These are phyloP conservation scores for Grapholita molesta DNA, from an alignment of 1,140 invertebrate species.

Conservation along the genomic window DNA sequence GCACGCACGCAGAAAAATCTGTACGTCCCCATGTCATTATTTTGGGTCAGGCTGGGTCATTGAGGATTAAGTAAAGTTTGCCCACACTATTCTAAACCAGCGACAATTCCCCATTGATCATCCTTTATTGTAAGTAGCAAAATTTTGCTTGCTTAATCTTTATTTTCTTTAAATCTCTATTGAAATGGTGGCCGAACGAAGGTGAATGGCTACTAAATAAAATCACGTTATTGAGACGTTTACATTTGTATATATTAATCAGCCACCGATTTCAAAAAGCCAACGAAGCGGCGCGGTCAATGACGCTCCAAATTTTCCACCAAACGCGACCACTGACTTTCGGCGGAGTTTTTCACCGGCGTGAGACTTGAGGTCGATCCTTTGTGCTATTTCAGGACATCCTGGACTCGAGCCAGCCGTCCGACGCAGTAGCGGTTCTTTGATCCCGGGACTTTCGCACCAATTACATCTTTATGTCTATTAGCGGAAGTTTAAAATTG, in stretches of 20 bases:
- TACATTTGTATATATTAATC: not conserved
- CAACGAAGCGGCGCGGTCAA: constrained; percentile 1
- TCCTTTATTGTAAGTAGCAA: no score
- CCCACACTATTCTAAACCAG: no score
- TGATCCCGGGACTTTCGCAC: constrained; percentile 36
- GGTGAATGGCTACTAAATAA: not conserved
- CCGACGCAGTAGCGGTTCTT: constrained; percentile 50
- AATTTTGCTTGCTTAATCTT: no score
- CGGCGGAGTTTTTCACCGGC: constrained; percentile 64
- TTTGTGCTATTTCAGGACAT: constrained; percentile 76
- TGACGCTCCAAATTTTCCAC: constrained; percentile 67
- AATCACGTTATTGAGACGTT: not conserved
- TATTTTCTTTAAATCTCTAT: no score
- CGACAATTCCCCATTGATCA: no score
- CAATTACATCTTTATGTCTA: constrained; percentile 25
- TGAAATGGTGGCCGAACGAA: no score
- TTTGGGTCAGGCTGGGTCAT: no score
- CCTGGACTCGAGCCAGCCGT: constrained; percentile 56
- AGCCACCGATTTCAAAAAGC: not conserved
- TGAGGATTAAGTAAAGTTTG: no score
- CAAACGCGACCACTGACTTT: constrained; percentile 51
- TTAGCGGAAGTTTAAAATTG: constrained; percentile 17
- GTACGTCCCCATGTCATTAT: no score
- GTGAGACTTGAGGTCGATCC: constrained; percentile 60
- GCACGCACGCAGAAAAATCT: no score